phyloP scores from a whole-genome alignment of 2,113 vertebrate species.

The Cottus gobio region DNA sequence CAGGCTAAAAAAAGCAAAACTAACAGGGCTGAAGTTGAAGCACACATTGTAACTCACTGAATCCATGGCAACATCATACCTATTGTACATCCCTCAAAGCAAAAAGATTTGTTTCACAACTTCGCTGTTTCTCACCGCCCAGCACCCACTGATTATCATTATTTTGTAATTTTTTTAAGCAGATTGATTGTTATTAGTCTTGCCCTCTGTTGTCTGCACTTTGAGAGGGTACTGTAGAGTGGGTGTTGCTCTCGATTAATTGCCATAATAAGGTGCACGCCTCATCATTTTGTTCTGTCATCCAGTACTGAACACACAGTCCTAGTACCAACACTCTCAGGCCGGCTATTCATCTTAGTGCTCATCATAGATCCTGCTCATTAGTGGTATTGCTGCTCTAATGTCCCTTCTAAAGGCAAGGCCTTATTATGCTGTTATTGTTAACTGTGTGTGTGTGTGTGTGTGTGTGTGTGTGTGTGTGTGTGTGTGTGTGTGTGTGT shows the following conservation, averaged over 20 bases:
- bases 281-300: conserved; percentile 56
- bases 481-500: conserved; percentile 25
- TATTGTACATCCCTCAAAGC: neutral
- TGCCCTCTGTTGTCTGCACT: conserved; percentile 50
- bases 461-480: conserved; percentile 23
- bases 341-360: conserved; percentile 31
- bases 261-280: conserved; percentile 63
- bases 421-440: conserved; percentile 40
- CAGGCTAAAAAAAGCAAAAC: too few species aligned
- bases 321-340: neutral
- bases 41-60: neutral
- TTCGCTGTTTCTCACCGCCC: conserved; percentile 10
- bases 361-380: conserved; percentile 48
- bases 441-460: neutral
- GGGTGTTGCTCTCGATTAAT: conserved; percentile 63
- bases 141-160: conserved; percentile 23
- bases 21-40: neutral
- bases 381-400: conserved; percentile 47
- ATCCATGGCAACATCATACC: conserved; percentile 1
- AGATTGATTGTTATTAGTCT: conserved; percentile 49
- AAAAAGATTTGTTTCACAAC: conserved; percentile 16
- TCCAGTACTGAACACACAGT: conserved; percentile 36
- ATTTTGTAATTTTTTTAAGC: conserved; percentile 31
- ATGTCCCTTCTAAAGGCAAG: conserved; percentile 41
- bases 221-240: conserved; percentile 42